Conservation (phyloP, 2,888 invertebrate species). For the Branchellion lobata region DNA sequence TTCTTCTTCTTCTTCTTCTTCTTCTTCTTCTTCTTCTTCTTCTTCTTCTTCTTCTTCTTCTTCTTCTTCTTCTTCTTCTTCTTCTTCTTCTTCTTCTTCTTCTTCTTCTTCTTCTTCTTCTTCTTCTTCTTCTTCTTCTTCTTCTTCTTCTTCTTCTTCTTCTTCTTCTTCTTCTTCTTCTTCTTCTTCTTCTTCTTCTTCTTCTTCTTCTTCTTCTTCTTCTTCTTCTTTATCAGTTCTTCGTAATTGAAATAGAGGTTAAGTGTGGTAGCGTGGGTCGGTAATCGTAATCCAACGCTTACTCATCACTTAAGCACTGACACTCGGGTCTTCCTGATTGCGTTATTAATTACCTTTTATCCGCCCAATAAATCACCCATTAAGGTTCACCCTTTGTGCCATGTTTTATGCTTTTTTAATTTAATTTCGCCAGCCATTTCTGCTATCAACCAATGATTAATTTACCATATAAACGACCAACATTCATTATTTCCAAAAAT, state of each 20-base stretch:
- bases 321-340: background rate
- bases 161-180: background rate
- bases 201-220: background rate
- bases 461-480: too few relatives aligned
- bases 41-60: background rate
- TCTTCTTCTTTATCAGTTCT: background rate
- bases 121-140: background rate
- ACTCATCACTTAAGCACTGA: background rate
- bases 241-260: too few relatives aligned
- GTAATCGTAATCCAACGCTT: background rate
- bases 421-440: too few relatives aligned
- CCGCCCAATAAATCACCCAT: background rate
- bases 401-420: too few relatives aligned
- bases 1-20: background rate
- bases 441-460: too few relatives aligned
- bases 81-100: background rate
- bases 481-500: too few relatives aligned
- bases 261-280: too few relatives aligned
- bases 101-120: background rate
- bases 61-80: background rate
- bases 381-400: too few relatives aligned
- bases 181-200: background rate
- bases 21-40: background rate
- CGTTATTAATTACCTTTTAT: background rate
- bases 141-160: background rate